Evolutionary conservation across 2,888 invertebrate species (phyloP).

Genomic region (Eumerus sabulonum): DNA sequence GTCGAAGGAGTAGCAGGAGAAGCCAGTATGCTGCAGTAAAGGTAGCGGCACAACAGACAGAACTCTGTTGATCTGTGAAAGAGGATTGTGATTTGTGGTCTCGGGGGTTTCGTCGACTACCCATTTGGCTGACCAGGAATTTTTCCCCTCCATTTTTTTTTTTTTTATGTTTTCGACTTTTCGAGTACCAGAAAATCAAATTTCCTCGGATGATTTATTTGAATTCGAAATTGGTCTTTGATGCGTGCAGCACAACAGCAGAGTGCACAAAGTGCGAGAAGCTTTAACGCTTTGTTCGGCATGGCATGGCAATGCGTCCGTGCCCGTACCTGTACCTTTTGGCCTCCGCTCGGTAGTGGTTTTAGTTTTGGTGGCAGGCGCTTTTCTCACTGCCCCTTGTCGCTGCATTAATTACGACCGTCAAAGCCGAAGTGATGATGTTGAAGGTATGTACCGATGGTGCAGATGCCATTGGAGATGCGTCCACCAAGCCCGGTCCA

Average conservation of each 20-base stretch:
- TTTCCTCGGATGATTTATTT: conserved; percentile 68
- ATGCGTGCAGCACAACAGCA: no score
- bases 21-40: conserved; percentile 37
- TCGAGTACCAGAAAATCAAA: conserved; percentile 57
- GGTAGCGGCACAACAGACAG: conserved; percentile 59
- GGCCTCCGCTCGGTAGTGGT: conserved; percentile 11
- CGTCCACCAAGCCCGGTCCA: conserved; percentile 66
- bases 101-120: conserved; percentile 38
- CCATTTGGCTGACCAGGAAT: conserved; percentile 43
- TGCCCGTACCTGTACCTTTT: no score
- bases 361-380: conserved; percentile 32
- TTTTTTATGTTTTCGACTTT: not conserved
- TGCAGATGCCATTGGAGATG: conserved; percentile 33
- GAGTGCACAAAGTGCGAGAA: conserved; percentile 40
- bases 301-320: no score
- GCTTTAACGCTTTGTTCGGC: conserved; percentile 57
- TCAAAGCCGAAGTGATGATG: conserved; percentile 64
- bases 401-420: conserved; percentile 66
- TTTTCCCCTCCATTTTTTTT: conserved; percentile 33
- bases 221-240: conserved; percentile 68
- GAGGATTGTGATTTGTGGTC: conserved; percentile 69
- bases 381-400: conserved; percentile 42
- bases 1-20: conserved; percentile 3
- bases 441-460: conserved; percentile 31
- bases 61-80: conserved; percentile 70